Base-by-base conservation (phyloP, 2,888 invertebrate genomes). In the Limenitis camilla region DNA sequence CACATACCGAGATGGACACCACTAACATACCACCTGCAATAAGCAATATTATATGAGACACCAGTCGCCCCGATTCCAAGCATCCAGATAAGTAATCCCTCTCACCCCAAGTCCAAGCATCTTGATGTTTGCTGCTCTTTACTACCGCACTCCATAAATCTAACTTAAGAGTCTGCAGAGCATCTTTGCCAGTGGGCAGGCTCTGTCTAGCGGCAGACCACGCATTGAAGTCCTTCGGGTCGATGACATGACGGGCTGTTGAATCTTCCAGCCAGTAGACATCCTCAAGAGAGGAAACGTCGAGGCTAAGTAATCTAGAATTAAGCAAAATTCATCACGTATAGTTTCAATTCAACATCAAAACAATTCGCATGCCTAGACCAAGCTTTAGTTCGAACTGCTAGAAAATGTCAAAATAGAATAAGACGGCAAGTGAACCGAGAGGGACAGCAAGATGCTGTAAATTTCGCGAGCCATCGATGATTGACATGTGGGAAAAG, bases 211-310 rank as follows among this genome's bases (percentile, higher is more conserved):
- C 95, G 55, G 92, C 89, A 27, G 93, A 92, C 95, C 95, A 96
- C 61, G 90, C 83, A 53, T 90, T 89, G 81, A 94, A 92, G 80
- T 95, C 95, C 74, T 93, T 93, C 35, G 88, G 78, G 59, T 93
- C 93, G 56, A 96, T 88, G 19, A 93, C 91, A 66, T 93, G 91
- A 38, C 92, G 91, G 19, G 93, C 94, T 52, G 92, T 91, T 52
- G 91, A 91, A 78, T 96, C 96, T 76, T 96, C 95, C 72, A 94
- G 86, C 95, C 95, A 95, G 81, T 96, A 96, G 31, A 95, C 95
- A 82, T 96, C 96, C 77, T 96, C 96, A 61, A 96, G 76, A n/a
- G 94, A 93, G 46, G 93, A 90, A 41, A 96, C 94, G 80, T 95
- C 95, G 74, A 94, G 90, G 65, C 92, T 92, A 66, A 94, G 87